A percentile compares a stretch with the other conserved stretches of the same genome.
Conservation (phyloP, 2,797 vertebrate genomes). For the Gallinago nigripennis region DNA sequence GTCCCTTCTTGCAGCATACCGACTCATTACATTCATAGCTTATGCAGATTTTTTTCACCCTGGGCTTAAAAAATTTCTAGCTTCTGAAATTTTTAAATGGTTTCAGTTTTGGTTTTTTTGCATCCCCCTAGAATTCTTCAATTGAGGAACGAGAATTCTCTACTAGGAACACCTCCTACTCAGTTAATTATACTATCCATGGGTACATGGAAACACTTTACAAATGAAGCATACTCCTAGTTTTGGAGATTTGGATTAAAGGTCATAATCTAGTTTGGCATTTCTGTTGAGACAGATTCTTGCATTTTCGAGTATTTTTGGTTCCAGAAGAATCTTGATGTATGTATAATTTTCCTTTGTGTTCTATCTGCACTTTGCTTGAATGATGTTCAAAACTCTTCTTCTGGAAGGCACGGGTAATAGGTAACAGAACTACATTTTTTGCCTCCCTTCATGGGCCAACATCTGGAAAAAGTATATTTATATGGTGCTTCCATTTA, state of each 20-base stretch:
- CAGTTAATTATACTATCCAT: neutral
- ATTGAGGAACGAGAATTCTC: neutral
- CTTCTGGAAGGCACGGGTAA: constrained; percentile 29
- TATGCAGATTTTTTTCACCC: neutral
- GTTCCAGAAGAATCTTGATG: neutral
- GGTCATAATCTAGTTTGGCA: neutral
- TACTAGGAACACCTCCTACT: neutral
- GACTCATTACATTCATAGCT: neutral
- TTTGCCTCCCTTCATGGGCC: neutral
- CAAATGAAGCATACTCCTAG: neutral
- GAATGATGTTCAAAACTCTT: constrained; percentile 17
- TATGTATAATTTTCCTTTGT: neutral
- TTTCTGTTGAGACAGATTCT: neutral
- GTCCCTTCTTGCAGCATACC: neutral
- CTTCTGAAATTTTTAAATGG: neutral
- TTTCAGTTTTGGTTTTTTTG: neutral
- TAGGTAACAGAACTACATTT: constrained; percentile 27
- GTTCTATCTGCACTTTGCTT: neutral
- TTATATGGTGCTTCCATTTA: neutral
- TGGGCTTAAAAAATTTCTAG: neutral
- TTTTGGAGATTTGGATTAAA: neutral
- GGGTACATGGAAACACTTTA: neutral
- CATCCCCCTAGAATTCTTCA: neutral
- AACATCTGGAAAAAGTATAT: constrained; percentile 36
- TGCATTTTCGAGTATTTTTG: neutral